Evolutionary conservation across 2,113 vertebrate species (phyloP).

Genomic region (Cyanistes caeruleus): DNA sequence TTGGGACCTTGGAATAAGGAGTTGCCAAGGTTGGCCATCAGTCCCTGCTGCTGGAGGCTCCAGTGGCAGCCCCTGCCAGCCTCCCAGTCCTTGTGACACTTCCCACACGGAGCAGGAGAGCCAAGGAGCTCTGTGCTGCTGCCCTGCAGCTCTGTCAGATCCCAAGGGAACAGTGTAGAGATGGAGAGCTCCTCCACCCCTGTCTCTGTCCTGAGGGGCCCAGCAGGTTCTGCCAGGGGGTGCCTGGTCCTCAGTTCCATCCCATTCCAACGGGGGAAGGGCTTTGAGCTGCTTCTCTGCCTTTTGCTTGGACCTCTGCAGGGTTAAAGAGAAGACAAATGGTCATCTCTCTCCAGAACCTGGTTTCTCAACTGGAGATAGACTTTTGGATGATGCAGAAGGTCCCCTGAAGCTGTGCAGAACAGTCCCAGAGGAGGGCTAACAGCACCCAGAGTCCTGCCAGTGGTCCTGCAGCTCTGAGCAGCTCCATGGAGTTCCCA

Average conservation of each 20-base stretch:
- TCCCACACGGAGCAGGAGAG: background rate
- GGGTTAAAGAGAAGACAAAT: background rate
- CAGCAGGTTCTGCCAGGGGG: background rate
- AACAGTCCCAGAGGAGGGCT: background rate
- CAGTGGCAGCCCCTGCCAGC: background rate
- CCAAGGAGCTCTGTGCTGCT: background rate
- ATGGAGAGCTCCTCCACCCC: background rate
- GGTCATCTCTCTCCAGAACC: background rate
- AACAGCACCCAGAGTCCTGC: background rate
- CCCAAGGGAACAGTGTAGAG: fast-evolving
- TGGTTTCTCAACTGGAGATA: background rate
- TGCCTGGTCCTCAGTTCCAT: background rate
- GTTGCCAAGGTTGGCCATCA: background rate
- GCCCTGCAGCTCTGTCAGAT: background rate
- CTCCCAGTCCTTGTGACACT: background rate
- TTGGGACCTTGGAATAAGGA: background rate
- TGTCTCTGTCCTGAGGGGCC: background rate
- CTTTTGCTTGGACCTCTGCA: background rate
- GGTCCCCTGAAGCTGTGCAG: background rate
- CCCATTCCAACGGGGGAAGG: background rate
- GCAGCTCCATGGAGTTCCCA: background rate
- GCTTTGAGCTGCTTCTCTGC: background rate
- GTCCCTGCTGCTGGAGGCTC: background rate
- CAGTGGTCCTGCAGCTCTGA: background rate
- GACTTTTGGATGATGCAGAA: background rate